phyloP scores from a whole-genome alignment of 2,888 invertebrate genomes.

The Uloborus plumipes region DNA sequence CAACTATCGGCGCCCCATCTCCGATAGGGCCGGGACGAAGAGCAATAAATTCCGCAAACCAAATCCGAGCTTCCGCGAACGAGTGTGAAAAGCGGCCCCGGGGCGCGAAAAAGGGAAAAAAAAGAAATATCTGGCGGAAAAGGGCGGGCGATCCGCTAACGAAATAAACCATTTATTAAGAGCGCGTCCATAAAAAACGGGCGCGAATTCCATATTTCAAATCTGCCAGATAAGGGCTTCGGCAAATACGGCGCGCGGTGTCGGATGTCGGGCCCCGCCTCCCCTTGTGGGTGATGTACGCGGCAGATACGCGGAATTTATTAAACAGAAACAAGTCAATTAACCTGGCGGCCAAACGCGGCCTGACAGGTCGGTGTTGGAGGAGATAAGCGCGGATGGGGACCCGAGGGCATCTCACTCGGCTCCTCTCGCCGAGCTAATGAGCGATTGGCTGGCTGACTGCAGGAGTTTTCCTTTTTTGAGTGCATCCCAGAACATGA shows the following conservation, averaged over 20 bases:
- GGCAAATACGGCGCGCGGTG: slow-evolving; percentile 32
- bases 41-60: neutral
- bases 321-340: slow-evolving; percentile 62
- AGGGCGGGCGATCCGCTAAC: slow-evolving; percentile 44
- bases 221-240: slow-evolving; percentile 50
- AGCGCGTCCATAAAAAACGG: slow-evolving; percentile 18
- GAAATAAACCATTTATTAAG: slow-evolving; percentile 35
- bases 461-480: no score
- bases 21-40: neutral
- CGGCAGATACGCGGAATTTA: slow-evolving; percentile 46
- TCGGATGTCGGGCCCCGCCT: slow-evolving; percentile 31
- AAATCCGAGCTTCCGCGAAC: neutral
- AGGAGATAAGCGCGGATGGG: no score
- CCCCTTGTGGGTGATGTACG: slow-evolving; percentile 22
- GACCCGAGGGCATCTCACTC: no score
- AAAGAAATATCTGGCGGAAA: slow-evolving; percentile 21
- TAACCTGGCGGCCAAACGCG: slow-evolving; percentile 39
- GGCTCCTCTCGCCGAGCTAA: no score
- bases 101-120: neutral
- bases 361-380: slow-evolving; percentile 43
- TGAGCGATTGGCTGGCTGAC: no score
- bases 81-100: neutral
- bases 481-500: no score
- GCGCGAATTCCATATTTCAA: slow-evolving; percentile 57
- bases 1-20: neutral